Percentiles rank a stretch among this genome's conserved stretches.
Conservation (phyloP, 2,888 invertebrate genomes). For the Eupithecia tripunctaria region DNA sequence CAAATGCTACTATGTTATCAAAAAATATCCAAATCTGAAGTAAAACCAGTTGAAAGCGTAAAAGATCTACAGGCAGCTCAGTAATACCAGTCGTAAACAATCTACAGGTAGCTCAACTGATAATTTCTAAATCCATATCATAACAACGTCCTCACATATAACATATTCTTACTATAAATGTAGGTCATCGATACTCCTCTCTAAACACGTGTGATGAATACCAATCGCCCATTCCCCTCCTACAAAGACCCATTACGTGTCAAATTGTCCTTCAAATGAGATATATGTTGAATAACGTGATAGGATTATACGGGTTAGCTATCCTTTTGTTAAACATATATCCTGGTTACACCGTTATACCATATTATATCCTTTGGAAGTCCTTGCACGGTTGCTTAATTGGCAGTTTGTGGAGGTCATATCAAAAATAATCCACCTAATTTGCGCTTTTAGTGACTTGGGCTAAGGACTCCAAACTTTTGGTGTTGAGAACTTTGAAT, state of each 20-base stretch:
- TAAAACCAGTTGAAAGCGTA: no score
- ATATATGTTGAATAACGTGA: conserved; percentile 28
- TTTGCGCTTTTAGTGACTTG: neutral
- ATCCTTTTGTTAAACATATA: neutral
- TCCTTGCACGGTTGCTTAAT: neutral
- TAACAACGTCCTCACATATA: no score
- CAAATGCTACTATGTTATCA: no score
- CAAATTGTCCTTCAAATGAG: conserved; percentile 40
- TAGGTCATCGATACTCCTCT: conserved; percentile 5
- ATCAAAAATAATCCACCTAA: neutral
- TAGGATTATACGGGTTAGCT: conserved; percentile 16
- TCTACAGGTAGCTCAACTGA: no score
- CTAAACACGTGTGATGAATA: conserved; percentile 34
- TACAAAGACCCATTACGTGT: conserved; percentile 32
- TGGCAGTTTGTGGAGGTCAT: neutral
- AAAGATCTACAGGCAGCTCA: no score
- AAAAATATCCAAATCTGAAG: no score
- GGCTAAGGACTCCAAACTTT: neutral
- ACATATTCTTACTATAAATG: conserved; percentile 8
- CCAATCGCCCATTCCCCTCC: conserved; percentile 29
- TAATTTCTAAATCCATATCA: no score
- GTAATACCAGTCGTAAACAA: no score
- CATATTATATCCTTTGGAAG: neutral
- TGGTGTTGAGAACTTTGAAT: neutral
- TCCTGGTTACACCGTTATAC: no score